A percentile compares a stretch with the other conserved stretches of the same genome.
Conservation (phyloP, 1,140 invertebrate species). For the Drosophila santomea region DNA sequence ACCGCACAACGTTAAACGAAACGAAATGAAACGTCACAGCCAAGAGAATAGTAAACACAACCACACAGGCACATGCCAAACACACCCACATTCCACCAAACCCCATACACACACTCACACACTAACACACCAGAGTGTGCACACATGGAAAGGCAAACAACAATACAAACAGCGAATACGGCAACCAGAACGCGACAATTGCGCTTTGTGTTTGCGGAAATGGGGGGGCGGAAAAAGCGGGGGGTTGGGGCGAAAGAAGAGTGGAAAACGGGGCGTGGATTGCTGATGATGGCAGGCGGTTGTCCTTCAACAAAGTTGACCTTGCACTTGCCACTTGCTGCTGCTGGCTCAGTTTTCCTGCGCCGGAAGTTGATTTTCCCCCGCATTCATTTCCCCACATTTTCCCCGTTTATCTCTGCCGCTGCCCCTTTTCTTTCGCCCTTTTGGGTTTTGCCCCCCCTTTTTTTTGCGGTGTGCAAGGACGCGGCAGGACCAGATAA, state of each 20-base stretch:
- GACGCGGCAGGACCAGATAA: constrained; percentile 74
- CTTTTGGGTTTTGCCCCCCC: neutral
- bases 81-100: neutral
- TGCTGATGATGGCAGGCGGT: constrained; percentile 52
- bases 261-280: constrained; percentile 11
- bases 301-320: constrained; percentile 81
- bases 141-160: constrained; percentile 33
- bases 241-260: neutral
- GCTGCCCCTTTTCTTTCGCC: too few relatives aligned
- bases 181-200: constrained; percentile 57
- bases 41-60: constrained; percentile 53
- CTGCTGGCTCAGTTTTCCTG: constrained; percentile 36
- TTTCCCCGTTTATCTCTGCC: constrained; percentile 23
- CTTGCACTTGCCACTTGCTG: constrained; percentile 81
- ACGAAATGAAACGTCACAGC: constrained; percentile 66
- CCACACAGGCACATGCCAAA: constrained; percentile 9
- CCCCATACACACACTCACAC: neutral
- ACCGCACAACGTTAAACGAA: constrained; percentile 74
- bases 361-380: constrained; percentile 70
- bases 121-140: neutral
- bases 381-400: constrained; percentile 18
- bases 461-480: constrained; percentile 55
- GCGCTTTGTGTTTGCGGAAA: constrained; percentile 42
- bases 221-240: neutral
- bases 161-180: constrained; percentile 57